A percentile compares a stretch with the other conserved stretches of the same genome.
Evolutionary conservation across 2,797 vertebrate genomes (phyloP).

Genomic region (Enteromius unitaeniatus): DNA sequence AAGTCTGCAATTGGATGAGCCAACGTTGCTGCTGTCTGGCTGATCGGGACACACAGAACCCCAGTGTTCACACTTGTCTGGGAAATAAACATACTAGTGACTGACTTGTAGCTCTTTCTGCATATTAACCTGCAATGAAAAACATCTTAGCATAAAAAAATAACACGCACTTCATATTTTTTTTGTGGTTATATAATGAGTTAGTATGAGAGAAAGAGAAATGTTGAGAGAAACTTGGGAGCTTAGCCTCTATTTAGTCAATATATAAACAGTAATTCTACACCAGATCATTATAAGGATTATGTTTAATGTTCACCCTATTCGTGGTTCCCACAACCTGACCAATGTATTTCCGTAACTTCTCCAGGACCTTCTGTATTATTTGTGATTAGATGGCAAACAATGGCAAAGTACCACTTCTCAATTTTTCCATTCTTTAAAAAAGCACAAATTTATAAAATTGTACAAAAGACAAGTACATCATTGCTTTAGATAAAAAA

Average conservation of each 20-base stretch:
- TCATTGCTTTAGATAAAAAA: background rate
- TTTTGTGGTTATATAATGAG: background rate
- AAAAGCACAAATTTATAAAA: background rate
- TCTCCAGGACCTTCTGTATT: background rate
- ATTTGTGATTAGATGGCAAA: background rate
- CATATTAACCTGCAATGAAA: background rate
- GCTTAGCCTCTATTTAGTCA: background rate
- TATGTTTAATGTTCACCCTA: background rate
- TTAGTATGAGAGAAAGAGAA: background rate
- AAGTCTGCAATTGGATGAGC: background rate
- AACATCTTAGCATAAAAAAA: slow-evolving; percentile 6
- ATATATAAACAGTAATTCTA: background rate
- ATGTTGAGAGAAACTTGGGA: background rate
- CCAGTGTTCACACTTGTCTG: background rate
- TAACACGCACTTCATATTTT: background rate
- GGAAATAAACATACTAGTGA: slow-evolving; percentile 4
- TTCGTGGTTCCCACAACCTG: background rate
- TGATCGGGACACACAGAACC: background rate
- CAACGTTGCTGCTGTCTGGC: background rate
- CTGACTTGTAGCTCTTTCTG: background rate
- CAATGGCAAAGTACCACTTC: background rate
- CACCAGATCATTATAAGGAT: background rate
- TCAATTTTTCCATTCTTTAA: background rate
- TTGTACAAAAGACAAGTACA: background rate
- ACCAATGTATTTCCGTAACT: background rate